A percentile compares a stretch with the other conserved stretches of the same genome.
Evolutionary conservation across 2,888 invertebrate genomes (phyloP).

Genomic region (Machimus atricapillus): DNA sequence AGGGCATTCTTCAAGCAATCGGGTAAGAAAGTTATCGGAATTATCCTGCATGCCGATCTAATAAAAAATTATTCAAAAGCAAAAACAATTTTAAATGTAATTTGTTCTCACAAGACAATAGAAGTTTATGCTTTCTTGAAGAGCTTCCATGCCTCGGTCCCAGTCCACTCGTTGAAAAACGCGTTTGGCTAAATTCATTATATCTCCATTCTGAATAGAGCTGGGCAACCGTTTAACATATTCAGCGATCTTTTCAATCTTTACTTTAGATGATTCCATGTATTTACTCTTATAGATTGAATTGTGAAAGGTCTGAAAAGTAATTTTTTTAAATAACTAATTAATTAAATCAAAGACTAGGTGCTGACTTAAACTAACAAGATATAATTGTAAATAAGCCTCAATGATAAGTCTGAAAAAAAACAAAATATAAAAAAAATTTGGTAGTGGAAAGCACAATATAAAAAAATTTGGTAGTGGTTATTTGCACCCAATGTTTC

Average conservation of each 20-base stretch:
- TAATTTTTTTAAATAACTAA: background rate
- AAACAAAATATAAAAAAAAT: too few species aligned
- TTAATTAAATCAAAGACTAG: background rate
- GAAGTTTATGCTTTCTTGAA: conserved; percentile 3
- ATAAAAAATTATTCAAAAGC: background rate
- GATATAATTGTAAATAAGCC: too few species aligned
- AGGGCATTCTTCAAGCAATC: background rate
- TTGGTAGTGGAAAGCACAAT: too few species aligned
- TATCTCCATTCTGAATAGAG: background rate
- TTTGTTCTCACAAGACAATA: background rate
- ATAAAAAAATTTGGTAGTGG: too few species aligned
- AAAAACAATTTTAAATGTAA: background rate
- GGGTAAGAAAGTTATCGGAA: background rate
- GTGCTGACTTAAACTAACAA: too few species aligned
- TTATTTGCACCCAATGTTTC: too few species aligned
- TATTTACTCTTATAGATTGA: background rate
- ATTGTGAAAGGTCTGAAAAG: background rate
- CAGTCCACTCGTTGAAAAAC: background rate
- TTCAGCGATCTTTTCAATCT: background rate
- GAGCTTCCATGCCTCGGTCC: background rate
- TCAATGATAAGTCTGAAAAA: too few species aligned
- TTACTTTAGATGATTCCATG: background rate
- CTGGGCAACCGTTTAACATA: background rate
- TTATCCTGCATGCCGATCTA: background rate
- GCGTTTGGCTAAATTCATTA: background rate